A percentile compares a stretch with the other conserved stretches of the same genome.
These are phyloP conservation scores for Crotalus tigris DNA, from an alignment of 2,113 vertebrate genomes.

Conservation along the genomic window DNA sequence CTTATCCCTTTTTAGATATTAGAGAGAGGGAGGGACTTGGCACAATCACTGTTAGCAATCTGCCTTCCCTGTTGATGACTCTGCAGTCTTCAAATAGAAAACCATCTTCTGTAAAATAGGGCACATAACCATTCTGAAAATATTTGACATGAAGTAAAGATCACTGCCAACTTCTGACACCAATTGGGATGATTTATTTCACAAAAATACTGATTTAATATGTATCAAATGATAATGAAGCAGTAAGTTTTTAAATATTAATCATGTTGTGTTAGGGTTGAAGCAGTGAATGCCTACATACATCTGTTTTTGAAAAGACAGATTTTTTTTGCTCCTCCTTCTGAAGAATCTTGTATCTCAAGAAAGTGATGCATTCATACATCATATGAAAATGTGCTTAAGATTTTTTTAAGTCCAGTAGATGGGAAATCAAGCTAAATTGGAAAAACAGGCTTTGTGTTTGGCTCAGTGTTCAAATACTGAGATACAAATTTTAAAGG, in stretches of 20 bases:
- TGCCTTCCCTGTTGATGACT: not conserved
- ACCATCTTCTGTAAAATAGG: not conserved
- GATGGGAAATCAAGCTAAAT: not conserved
- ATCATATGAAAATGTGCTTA: slow-evolving; percentile 20
- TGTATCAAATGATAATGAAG: not conserved
- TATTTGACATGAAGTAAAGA: not conserved
- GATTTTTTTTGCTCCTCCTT: not conserved
- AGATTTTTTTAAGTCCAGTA: not conserved
- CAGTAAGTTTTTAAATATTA: not conserved
- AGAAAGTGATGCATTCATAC: slow-evolving; percentile 42
- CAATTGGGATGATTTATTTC: not conserved
- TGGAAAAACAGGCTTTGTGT: not conserved
- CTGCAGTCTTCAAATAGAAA: not conserved
- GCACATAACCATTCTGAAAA: not conserved
- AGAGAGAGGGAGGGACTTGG: not conserved
- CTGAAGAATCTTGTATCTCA: not conserved
- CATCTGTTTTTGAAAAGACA: not conserved
- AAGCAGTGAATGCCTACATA: not conserved
- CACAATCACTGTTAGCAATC: not conserved
- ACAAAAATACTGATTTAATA: not conserved
- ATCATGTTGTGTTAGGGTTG: not conserved
- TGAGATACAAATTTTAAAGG: slow-evolving; percentile 34
- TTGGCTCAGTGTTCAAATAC: slow-evolving; percentile 32
- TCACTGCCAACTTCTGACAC: not conserved
- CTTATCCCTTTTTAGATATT: not conserved